Evolutionary conservation across 2,113 vertebrate genomes (phyloP).

Genomic region (Cromileptes altivelis): DNA sequence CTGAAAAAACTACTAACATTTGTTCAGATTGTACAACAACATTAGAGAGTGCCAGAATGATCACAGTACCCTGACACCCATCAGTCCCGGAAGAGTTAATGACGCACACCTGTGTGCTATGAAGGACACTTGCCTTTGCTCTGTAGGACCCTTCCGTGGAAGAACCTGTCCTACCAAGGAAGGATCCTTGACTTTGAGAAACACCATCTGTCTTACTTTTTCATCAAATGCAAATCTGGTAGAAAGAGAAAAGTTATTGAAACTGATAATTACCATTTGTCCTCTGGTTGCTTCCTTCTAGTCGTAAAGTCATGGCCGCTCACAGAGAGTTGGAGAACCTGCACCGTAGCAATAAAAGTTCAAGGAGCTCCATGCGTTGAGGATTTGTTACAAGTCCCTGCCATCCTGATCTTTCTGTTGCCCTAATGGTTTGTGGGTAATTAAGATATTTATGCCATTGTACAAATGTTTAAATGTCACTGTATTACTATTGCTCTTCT

Average conservation of each 20-base stretch:
- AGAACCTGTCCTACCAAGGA: no score
- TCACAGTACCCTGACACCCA: no score
- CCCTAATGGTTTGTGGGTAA: conserved; percentile 13
- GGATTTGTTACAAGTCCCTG: not conserved
- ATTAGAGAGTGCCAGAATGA: no score
- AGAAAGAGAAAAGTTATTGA: not conserved
- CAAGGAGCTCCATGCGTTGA: conserved; percentile 42
- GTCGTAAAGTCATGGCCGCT: conserved; percentile 80
- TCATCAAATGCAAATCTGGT: not conserved
- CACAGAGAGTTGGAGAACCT: conserved; percentile 76
- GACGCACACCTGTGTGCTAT: no score
- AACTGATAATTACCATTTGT: conserved; percentile 1
- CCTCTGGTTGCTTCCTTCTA: conserved; percentile 54
- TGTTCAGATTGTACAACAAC: no score
- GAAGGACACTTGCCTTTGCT: no score
- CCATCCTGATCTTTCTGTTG: not conserved
- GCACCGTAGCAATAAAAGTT: conserved; percentile 66
- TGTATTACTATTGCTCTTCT: not conserved
- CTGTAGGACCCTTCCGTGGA: no score
- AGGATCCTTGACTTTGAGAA: no score
- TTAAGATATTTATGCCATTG: not conserved
- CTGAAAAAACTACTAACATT: no score
- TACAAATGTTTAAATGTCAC: not conserved
- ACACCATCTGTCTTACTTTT: no score
- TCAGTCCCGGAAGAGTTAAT: no score